Evolutionary conservation across 2,797 vertebrate genomes (phyloP).

Genomic region (Micrastur ruficollis): DNA sequence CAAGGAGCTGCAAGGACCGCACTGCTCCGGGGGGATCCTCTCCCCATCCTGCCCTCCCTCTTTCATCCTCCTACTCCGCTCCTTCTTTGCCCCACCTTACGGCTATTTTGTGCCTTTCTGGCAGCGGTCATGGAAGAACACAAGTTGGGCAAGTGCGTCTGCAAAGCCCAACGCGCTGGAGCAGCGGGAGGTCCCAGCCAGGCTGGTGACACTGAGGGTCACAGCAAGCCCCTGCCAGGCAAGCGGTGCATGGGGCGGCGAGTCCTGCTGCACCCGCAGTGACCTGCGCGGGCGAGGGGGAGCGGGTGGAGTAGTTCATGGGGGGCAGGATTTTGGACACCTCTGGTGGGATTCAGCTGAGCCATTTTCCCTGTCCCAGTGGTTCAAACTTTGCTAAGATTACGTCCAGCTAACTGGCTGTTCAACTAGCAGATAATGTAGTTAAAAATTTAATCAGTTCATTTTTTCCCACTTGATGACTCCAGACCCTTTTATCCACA

Average conservation of each 20-base stretch:
- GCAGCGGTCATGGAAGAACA: not conserved
- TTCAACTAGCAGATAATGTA: conserved; percentile 51
- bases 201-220: not conserved
- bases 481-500: conserved; percentile 40
- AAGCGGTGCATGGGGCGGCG: fast-evolving
- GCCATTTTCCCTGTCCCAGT: not conserved
- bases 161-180: not conserved
- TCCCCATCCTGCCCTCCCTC: not conserved
- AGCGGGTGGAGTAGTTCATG: fast-evolving
- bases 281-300: fast-evolving
- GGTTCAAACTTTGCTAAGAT: not conserved
- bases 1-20: not conserved
- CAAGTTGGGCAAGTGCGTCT: not conserved
- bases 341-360: not conserved
- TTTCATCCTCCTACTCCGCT: not conserved
- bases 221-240: not conserved
- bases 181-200: not conserved
- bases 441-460: conserved; percentile 48
- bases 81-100: fast-evolving
- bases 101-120: not conserved
- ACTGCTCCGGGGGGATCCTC: not conserved
- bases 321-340: not conserved
- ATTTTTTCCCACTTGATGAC: conserved; percentile 8
- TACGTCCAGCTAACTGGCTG: conserved; percentile 21
- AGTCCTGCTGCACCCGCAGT: fast-evolving